Percentiles rank a stretch among this genome's conserved stretches.
phyloP scores from a whole-genome alignment of 2,797 vertebrate species.

The Garrulus glandarius region DNA sequence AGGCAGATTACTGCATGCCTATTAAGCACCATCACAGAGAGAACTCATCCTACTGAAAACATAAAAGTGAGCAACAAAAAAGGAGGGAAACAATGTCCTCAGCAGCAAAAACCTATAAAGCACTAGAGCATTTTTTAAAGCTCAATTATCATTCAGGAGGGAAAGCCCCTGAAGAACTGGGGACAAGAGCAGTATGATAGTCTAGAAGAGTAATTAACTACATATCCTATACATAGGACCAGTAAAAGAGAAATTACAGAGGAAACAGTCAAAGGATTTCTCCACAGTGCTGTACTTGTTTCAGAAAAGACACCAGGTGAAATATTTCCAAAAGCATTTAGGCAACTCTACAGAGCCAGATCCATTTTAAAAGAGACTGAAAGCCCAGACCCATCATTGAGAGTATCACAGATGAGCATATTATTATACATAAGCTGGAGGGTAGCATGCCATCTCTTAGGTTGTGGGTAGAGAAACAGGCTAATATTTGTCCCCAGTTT shows the following conservation, averaged over 20 bases:
- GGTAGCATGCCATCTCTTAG: too few species aligned
- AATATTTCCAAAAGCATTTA: neutral
- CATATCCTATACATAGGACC: neutral
- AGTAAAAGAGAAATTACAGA: neutral
- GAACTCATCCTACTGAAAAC: neutral
- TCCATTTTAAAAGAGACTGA: neutral
- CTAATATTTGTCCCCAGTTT: neutral
- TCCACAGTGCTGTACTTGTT: neutral
- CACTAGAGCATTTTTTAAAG: neutral
- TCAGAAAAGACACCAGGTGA: neutral
- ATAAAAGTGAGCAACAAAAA: neutral
- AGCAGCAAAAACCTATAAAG: neutral
- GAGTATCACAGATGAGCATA: neutral
- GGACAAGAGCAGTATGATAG: neutral
- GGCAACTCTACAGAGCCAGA: neutral
- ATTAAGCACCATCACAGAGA: neutral
- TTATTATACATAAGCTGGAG: neutral
- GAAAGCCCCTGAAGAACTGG: neutral
- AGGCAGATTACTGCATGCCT: neutral
- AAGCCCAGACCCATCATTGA: neutral
- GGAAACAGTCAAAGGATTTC: neutral
- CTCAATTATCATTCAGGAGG: neutral
- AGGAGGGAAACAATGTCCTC: neutral
- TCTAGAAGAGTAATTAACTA: neutral
- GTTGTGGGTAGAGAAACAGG: neutral